Conservation (phyloP, 2,888 invertebrate genomes). For the Drosophila incognita region DNA sequence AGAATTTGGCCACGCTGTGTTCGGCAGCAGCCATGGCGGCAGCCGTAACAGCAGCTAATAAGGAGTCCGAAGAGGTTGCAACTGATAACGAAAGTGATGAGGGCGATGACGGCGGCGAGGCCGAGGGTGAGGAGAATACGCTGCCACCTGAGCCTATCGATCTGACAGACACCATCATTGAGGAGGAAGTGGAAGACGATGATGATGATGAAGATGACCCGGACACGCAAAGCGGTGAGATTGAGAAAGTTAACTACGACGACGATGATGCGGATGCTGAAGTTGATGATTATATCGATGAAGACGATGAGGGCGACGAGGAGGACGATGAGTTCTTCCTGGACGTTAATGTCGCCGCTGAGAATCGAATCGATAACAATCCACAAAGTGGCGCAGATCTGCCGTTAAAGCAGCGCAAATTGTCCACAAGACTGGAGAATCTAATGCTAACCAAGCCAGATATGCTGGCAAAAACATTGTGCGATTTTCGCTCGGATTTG, state of each 20-base stretch:
- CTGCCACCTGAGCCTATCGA: conserved; percentile 72
- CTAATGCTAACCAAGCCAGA: conserved; percentile 82
- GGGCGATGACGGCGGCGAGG: conserved; percentile 46
- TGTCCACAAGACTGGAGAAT: conserved; percentile 82
- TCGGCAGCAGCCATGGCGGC: conserved; percentile 81
- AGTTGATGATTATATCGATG: conserved; percentile 81
- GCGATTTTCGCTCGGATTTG: conserved; percentile 84
- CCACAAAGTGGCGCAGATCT: conserved; percentile 55
- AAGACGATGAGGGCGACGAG: conserved; percentile 75
- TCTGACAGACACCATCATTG: conserved; percentile 59
- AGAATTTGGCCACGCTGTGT: conserved; percentile 81
- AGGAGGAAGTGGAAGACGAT: conserved; percentile 70
- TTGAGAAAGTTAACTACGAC: conserved; percentile 69
- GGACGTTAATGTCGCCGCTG: conserved; percentile 68
- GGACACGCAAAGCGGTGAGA: conserved; percentile 79
- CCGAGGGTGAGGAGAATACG: conserved; percentile 65
- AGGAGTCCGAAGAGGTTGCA: conserved; percentile 46
- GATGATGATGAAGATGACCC: conserved; percentile 74
- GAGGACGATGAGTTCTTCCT: conserved; percentile 73
- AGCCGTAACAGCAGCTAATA: conserved; percentile 67
- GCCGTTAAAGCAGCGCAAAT: conserved; percentile 75
- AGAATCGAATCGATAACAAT: conserved; percentile 47
- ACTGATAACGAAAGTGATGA: conserved; percentile 59
- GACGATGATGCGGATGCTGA: conserved; percentile 66
- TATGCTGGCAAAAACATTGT: conserved; percentile 82